Conservation (phyloP, 2,113 vertebrate species). For the Coryphaenoides rupestris region DNA sequence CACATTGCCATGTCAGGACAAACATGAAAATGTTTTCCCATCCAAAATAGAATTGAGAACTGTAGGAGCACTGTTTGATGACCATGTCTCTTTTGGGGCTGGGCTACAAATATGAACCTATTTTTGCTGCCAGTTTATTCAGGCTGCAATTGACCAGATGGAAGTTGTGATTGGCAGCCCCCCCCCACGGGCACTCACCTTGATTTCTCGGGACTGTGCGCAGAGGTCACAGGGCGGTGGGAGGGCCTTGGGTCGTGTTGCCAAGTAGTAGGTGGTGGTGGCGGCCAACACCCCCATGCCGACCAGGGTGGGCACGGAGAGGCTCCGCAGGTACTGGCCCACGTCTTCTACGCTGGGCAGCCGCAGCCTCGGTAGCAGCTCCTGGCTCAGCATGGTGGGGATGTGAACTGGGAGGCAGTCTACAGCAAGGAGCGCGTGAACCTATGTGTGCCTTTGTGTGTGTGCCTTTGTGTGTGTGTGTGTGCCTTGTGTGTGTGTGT, state of each 20-base stretch:
- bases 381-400: slow-evolving; percentile 77
- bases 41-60: no score
- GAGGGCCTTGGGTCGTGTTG: slow-evolving; percentile 81
- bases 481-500: slow-evolving; percentile 10
- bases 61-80: no score
- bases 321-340: slow-evolving; percentile 76
- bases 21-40: no score
- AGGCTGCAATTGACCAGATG: no score
- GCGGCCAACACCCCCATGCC: slow-evolving; percentile 85
- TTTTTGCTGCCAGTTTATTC: no score
- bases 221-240: slow-evolving; percentile 80
- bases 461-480: not conserved
- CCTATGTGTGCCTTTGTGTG: no score
- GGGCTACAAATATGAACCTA: no score
- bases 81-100: no score
- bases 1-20: no score
- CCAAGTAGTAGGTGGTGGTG: slow-evolving; percentile 85
- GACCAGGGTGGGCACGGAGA: slow-evolving; percentile 82
- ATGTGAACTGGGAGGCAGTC: not conserved
- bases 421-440: not conserved
- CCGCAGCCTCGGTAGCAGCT: slow-evolving; percentile 77
- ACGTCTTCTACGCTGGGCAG: slow-evolving; percentile 83
- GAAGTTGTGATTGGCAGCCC: no score
- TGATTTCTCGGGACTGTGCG: slow-evolving; percentile 86
- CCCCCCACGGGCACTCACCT: no score